phyloP scores from a whole-genome alignment of 2,888 invertebrate species.

The Allolobophora icterica region DNA sequence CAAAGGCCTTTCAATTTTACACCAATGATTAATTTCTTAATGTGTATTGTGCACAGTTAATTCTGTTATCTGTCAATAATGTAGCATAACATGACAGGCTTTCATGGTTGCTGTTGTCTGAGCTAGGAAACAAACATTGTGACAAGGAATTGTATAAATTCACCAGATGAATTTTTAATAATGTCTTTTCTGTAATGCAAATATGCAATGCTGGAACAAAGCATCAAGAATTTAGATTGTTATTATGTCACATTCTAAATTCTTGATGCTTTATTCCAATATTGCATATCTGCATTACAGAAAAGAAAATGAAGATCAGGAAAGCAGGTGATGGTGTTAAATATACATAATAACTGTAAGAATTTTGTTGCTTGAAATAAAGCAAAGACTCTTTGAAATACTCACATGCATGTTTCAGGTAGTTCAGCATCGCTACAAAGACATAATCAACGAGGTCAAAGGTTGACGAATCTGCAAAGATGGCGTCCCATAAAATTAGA shows the following conservation, averaged over 20 bases:
- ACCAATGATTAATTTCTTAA: not conserved
- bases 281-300: too few species aligned
- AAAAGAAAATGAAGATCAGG: too few species aligned
- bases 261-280: too few species aligned
- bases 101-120: too few species aligned
- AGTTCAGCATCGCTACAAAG: conserved; percentile 79
- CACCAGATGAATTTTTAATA: not conserved
- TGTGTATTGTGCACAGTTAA: not conserved
- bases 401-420: conserved; percentile 76
- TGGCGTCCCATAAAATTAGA: conserved; percentile 81
- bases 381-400: conserved; percentile 49
- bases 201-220: not conserved
- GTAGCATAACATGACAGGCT: not conserved
- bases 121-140: not conserved
- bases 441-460: conserved; percentile 73
- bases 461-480: conserved; percentile 75
- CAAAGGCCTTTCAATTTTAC: not conserved
- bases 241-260: too few species aligned
- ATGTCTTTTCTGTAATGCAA: not conserved
- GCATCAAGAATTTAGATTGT: not conserved
- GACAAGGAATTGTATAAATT: not conserved
- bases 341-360: not conserved
- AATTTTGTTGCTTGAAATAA: not conserved
- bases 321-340: too few species aligned
- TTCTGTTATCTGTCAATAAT: not conserved